Evolutionary conservation across 1,140 invertebrate species (phyloP).

Genomic region (Tetramorium parvispinum): DNA sequence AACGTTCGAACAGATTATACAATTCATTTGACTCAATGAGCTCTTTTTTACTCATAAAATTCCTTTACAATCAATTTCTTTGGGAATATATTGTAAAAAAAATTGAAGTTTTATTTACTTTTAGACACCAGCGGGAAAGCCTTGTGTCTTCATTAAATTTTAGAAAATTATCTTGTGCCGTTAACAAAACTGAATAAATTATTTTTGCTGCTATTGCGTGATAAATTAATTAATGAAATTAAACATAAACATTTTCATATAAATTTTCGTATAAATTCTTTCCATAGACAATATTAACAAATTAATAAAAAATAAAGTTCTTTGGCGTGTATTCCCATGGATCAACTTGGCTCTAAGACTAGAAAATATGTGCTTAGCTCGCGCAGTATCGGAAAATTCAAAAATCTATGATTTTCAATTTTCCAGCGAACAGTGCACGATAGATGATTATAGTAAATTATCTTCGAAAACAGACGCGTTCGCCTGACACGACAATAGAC

Average conservation of each 20-base stretch:
- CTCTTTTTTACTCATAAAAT: slow-evolving; percentile 43
- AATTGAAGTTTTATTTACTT: neutral
- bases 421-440: slow-evolving; percentile 35
- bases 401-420: neutral
- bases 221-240: slow-evolving; percentile 21
- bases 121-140: neutral
- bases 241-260: slow-evolving; percentile 9
- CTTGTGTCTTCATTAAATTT: neutral
- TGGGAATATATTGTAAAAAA: neutral
- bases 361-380: slow-evolving; percentile 76
- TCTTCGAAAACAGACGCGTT: slow-evolving; percentile 24
- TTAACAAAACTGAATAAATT: neutral
- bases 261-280: slow-evolving; percentile 1
- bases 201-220: neutral
- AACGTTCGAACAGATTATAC: neutral
- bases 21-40: neutral
- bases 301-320: slow-evolving; percentile 62
- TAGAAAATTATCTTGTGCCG: neutral
- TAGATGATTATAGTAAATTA: slow-evolving; percentile 28
- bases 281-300: slow-evolving; percentile 23
- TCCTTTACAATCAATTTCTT: slow-evolving; percentile 9
- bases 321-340: slow-evolving; percentile 79
- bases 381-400: slow-evolving; percentile 37
- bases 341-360: slow-evolving; percentile 78
- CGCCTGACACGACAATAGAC: slow-evolving; percentile 23